These are phyloP conservation scores for Icerya purchasi DNA, from an alignment of 2,888 invertebrate species.

Conservation along the genomic window DNA sequence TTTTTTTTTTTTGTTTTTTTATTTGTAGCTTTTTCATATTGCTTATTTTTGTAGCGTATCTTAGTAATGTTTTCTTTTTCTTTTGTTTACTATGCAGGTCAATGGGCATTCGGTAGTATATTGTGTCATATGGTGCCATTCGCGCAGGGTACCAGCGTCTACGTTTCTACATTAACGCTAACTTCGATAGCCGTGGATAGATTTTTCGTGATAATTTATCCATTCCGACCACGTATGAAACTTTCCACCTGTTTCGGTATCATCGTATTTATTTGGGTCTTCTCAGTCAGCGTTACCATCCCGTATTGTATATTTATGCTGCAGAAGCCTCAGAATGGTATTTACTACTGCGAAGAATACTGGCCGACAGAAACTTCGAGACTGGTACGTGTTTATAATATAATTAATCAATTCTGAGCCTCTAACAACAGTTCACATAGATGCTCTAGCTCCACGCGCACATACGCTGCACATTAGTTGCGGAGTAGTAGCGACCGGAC, in stretches of 20 bases:
- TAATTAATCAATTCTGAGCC: no score
- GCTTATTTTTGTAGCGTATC: no score
- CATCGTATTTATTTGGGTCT: constrained; percentile 75
- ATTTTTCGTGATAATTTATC: constrained; percentile 91
- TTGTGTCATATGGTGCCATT: constrained; percentile 85
- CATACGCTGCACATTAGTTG: no score
- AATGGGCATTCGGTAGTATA: constrained; percentile 80
- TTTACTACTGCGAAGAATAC: constrained; percentile 57
- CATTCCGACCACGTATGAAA: constrained; percentile 82
- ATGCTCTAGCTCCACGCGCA: no score
- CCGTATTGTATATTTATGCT: constrained; percentile 76
- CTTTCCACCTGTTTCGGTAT: constrained; percentile 62
- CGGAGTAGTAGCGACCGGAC: no score
- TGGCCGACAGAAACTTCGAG: constrained; percentile 74
- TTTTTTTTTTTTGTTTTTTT: no score
- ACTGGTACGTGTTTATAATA: constrained; percentile 26
- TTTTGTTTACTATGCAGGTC: constrained; percentile 22
- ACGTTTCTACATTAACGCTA: constrained; percentile 88
- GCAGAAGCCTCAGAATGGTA: constrained; percentile 27
- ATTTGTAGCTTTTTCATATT: no score
- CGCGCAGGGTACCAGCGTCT: constrained; percentile 86
- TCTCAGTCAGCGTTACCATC: constrained; percentile 64
- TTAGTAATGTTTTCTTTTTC: no score
- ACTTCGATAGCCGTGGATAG: constrained; percentile 95
- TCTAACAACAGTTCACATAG: no score